A percentile compares a stretch with the other conserved stretches of the same genome.
phyloP scores from a whole-genome alignment of 2,113 vertebrate species.

The Anseranas semipalmata region DNA sequence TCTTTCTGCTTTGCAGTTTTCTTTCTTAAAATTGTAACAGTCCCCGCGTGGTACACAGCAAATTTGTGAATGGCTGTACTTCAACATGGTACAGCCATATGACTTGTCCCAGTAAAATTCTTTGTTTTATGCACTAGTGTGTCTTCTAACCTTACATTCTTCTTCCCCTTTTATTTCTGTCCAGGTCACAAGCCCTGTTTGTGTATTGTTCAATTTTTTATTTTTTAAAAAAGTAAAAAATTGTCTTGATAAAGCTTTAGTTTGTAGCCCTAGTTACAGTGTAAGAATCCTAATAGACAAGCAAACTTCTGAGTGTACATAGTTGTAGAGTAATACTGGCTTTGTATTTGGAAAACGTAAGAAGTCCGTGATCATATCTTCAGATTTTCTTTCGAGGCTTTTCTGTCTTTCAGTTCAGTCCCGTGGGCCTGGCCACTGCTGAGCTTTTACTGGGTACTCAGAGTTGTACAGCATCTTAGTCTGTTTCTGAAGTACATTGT shows the following conservation, averaged over 20 bases:
- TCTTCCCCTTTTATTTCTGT: background rate
- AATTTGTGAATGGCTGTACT: background rate
- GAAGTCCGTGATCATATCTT: background rate
- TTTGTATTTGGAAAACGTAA: background rate
- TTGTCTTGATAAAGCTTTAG: background rate
- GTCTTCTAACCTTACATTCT: background rate
- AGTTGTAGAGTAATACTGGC: background rate
- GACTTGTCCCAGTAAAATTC: background rate
- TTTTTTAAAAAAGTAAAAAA: background rate
- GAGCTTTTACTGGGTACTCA: background rate
- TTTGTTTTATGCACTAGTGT: background rate
- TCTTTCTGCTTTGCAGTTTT: background rate
- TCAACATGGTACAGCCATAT: background rate
- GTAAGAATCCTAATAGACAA: background rate
- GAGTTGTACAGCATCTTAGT: background rate
- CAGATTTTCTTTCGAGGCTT: background rate
- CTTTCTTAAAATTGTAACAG: background rate
- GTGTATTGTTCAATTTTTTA: background rate
- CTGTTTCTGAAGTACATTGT: background rate
- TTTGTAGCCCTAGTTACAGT: background rate
- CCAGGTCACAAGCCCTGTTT: background rate
- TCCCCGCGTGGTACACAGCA: background rate
- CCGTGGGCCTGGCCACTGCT: background rate
- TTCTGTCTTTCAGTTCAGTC: background rate
- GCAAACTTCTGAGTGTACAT: background rate